These are phyloP conservation scores for Hirundichthys speculiger DNA, from an alignment of 2,113 vertebrate species.

Conservation along the genomic window DNA sequence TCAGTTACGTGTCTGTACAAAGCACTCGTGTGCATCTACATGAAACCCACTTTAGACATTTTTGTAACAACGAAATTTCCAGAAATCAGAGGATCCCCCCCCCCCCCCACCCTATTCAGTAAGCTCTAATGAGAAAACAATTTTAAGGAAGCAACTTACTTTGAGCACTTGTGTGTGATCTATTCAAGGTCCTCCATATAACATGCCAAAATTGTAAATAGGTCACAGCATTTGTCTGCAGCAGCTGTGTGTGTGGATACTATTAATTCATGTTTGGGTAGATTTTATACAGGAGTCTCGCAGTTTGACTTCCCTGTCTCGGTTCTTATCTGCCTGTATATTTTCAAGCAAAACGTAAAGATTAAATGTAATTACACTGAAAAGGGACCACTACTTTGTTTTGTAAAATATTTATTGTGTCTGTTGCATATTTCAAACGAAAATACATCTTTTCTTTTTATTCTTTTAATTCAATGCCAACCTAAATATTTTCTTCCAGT, in stretches of 20 bases:
- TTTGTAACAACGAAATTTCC: constrained; percentile 2
- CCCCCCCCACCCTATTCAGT: constrained; percentile 4
- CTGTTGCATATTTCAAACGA: too few relatives aligned
- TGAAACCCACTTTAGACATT: constrained; percentile 3
- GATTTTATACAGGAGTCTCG: constrained; percentile 32
- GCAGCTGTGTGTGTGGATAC: constrained; percentile 13
- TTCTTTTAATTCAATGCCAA: neutral
- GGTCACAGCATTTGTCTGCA: constrained; percentile 17
- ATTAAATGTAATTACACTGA: too few relatives aligned
- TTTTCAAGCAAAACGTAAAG: neutral
- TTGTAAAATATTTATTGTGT: neutral
- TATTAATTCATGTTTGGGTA: constrained; percentile 49
- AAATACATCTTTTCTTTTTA: neutral
- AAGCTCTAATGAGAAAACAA: neutral
- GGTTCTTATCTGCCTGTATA: constrained; percentile 22
- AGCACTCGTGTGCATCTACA: neutral
- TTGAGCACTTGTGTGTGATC: too few relatives aligned
- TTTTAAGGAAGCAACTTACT: too few relatives aligned
- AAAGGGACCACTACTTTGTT: too few relatives aligned
- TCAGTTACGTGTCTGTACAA: constrained; percentile 3
- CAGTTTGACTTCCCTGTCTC: constrained; percentile 36
- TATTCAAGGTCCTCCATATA: neutral
- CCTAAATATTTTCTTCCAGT: constrained; percentile 8
- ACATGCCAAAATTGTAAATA: constrained; percentile 31
- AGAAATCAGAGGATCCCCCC: neutral